These are phyloP conservation scores for Labeo calbasu DNA, from an alignment of 2,797 vertebrate species.

Conservation along the genomic window DNA sequence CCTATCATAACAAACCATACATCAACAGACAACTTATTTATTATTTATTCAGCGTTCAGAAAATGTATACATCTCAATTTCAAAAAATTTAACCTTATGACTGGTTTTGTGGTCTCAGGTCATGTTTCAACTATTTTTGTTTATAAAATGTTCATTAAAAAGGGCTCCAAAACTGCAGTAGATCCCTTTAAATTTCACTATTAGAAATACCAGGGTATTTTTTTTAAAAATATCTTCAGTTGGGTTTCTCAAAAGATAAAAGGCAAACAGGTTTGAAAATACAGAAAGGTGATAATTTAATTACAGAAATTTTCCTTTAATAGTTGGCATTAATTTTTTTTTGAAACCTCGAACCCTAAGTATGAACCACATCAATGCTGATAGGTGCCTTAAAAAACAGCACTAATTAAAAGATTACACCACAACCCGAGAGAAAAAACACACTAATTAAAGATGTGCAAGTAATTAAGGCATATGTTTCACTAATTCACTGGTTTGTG, in stretches of 20 bases:
- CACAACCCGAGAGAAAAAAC: background rate
- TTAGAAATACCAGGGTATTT: background rate
- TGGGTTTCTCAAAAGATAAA: background rate
- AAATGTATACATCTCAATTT: too few relatives aligned
- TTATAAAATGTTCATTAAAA: background rate
- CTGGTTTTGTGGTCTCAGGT: too few relatives aligned
- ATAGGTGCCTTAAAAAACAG: background rate
- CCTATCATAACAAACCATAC: too few relatives aligned
- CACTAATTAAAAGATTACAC: slow-evolving; percentile 35
- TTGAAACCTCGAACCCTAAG: background rate
- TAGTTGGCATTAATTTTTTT: background rate
- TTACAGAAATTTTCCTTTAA: background rate
- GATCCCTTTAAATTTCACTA: background rate
- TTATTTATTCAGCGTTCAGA: too few relatives aligned
- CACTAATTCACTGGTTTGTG: slow-evolving; percentile 32
- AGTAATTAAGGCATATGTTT: slow-evolving; percentile 40
- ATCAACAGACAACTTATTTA: too few relatives aligned
- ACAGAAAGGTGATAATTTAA: background rate
- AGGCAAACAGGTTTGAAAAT: background rate
- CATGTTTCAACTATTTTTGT: background rate
- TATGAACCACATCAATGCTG: slow-evolving; percentile 9
- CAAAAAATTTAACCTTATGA: too few relatives aligned
- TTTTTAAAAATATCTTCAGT: background rate
- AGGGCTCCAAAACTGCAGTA: background rate
- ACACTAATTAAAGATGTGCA: slow-evolving; percentile 21